A percentile compares a stretch with the other conserved stretches of the same genome.
These are phyloP conservation scores for Ptychobarbus kaznakovi DNA, from an alignment of 2,797 vertebrate genomes.

Conservation along the genomic window DNA sequence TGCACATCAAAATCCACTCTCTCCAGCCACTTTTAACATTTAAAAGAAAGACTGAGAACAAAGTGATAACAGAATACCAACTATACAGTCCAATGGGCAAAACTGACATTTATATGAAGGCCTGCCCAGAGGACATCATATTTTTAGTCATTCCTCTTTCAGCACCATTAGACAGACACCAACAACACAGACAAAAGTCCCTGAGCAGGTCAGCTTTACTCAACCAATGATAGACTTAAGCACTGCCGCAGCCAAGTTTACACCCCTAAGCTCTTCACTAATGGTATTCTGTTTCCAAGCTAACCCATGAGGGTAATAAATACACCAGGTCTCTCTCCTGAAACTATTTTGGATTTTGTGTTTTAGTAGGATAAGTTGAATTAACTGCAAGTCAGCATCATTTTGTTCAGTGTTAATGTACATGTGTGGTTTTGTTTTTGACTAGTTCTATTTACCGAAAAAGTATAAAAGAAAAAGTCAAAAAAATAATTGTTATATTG, in stretches of 20 bases:
- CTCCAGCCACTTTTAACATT: constrained; percentile 45
- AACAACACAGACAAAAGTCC: constrained; percentile 28
- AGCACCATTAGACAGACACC: constrained; percentile 21
- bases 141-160: constrained; percentile 44
- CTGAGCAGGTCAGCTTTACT: constrained; percentile 24
- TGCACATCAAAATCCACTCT: background rate
- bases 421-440: background rate
- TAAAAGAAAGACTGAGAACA: constrained; percentile 31
- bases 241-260: constrained; percentile 15
- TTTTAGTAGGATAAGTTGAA: constrained; percentile 11
- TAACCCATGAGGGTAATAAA: constrained; percentile 29
- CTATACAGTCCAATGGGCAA: constrained; percentile 40
- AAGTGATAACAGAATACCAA: constrained; percentile 27
- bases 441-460: background rate
- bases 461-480: background rate
- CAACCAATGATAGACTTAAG: constrained; percentile 6
- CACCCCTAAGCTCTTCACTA: constrained; percentile 21
- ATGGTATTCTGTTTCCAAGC: constrained; percentile 22
- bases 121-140: constrained; percentile 35
- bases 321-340: constrained; percentile 17
- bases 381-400: background rate
- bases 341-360: constrained; percentile 3
- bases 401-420: background rate
- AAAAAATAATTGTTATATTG: background rate
- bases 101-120: constrained; percentile 54